Evolutionary conservation across 2,113 vertebrate species (phyloP).

Genomic region (Silurus asotus): DNA sequence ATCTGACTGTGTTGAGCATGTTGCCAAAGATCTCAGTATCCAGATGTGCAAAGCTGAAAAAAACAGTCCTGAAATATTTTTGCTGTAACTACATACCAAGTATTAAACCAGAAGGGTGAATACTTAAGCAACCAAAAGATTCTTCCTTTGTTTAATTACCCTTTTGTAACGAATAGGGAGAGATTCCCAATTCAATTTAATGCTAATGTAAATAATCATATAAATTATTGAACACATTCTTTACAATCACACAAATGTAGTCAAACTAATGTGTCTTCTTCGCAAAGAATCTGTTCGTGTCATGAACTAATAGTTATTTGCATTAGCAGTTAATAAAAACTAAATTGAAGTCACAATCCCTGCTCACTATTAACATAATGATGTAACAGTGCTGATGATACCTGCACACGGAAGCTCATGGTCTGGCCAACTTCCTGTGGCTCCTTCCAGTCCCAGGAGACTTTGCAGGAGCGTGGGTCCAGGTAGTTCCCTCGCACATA

Average conservation of each 20-base stretch:
- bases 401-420: conserved; percentile 98
- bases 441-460: conserved; percentile 98
- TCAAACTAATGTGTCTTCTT: neutral
- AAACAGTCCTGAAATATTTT: neutral
- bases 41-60: neutral
- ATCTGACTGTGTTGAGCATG: neutral
- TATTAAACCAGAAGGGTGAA: neutral
- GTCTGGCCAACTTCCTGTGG: conserved; percentile 97
- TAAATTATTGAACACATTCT: too few relatives aligned
- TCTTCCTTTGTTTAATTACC: neutral
- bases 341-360: neutral
- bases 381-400: conserved; percentile 41
- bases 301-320: neutral
- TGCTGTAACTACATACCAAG: neutral
- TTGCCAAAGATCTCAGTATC: neutral
- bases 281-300: neutral
- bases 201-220: too few relatives aligned
- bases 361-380: neutral
- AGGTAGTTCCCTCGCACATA: conserved; percentile 98
- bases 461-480: conserved; percentile 96
- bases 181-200: too few relatives aligned
- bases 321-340: neutral
- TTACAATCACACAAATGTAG: too few relatives aligned
- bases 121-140: neutral
- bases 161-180: neutral